Conservation (phyloP, 2,797 vertebrate genomes). For the Smutsia gigantea region DNA sequence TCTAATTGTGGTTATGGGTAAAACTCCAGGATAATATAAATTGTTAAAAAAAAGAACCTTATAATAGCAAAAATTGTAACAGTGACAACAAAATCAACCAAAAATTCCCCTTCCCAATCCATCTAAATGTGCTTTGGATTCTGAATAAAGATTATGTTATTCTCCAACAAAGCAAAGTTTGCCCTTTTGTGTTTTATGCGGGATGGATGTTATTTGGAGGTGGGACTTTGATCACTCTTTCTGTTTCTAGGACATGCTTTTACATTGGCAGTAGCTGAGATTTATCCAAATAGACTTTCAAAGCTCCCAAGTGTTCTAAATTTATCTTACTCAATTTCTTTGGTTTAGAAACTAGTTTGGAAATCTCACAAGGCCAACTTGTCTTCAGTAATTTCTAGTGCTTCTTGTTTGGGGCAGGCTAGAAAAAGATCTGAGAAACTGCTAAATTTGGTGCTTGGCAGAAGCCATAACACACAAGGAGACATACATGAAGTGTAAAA, state of each 20-base stretch:
- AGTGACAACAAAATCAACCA: constrained; percentile 1
- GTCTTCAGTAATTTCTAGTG: constrained; percentile 80
- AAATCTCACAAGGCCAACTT: constrained; percentile 82
- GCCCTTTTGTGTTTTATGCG: not conserved
- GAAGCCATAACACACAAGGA: constrained; percentile 64
- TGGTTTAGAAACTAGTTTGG: constrained; percentile 80
- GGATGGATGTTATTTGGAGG: not conserved
- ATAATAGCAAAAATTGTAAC: not conserved
- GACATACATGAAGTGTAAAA: constrained; percentile 75
- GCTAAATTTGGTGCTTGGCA: constrained; percentile 79
- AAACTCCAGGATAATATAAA: constrained; percentile 40
- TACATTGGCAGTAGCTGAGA: constrained; percentile 59
- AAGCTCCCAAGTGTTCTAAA: constrained; percentile 79
- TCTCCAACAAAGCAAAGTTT: constrained; percentile 51
- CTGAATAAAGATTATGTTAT: constrained; percentile 38
- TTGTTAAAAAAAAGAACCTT: not conserved
- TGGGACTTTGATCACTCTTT: constrained; percentile 55
- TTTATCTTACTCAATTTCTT: constrained; percentile 79
- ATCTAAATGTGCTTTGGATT: constrained; percentile 24
- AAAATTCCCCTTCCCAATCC: not conserved
- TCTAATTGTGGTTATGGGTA: not conserved
- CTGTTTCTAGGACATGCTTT: constrained; percentile 64
- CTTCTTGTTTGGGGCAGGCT: constrained; percentile 79
- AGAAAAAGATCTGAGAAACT: constrained; percentile 76
- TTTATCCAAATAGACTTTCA: constrained; percentile 73